Conservation (phyloP, 1,140 invertebrate species). For the Phymorhynchus buccinoides region DNA sequence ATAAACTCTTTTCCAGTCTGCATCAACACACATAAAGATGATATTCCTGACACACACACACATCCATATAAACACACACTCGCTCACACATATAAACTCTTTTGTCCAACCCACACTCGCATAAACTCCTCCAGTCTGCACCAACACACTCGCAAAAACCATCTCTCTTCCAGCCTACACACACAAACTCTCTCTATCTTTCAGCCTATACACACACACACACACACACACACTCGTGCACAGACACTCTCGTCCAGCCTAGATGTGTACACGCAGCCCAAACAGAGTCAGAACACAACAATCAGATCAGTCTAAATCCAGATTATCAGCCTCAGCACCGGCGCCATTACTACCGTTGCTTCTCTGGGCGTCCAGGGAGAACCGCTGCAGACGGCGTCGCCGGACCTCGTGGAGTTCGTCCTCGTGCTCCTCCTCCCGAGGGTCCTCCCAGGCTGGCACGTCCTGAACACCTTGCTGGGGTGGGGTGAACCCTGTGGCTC, state of each 20-base stretch:
- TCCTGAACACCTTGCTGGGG: constrained; percentile 57
- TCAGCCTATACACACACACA: neutral
- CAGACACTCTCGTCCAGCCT: neutral
- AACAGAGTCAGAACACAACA: neutral
- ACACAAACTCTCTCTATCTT: neutral
- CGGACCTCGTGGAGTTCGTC: constrained; percentile 66
- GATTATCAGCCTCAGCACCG: constrained; percentile 41
- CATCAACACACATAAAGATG: no score
- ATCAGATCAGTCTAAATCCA: constrained; percentile 45
- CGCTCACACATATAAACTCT: no score
- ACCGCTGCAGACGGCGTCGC: constrained; percentile 62
- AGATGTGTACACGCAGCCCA: neutral
- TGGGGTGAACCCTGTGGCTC: constrained; percentile 60
- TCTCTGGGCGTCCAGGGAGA: constrained; percentile 42
- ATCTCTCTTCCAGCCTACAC: no score
- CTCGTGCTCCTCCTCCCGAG: constrained; percentile 57
- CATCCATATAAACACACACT: no score
- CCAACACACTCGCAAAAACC: no score
- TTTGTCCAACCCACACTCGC: no score
- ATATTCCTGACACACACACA: no score
- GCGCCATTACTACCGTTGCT: no score
- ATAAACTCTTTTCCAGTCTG: no score
- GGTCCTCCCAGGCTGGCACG: constrained; percentile 64
- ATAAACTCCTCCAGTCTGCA: no score
- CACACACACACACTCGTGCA: constrained; percentile 20